Conservation (phyloP, 2,113 vertebrate genomes). For the Scomber colias region DNA sequence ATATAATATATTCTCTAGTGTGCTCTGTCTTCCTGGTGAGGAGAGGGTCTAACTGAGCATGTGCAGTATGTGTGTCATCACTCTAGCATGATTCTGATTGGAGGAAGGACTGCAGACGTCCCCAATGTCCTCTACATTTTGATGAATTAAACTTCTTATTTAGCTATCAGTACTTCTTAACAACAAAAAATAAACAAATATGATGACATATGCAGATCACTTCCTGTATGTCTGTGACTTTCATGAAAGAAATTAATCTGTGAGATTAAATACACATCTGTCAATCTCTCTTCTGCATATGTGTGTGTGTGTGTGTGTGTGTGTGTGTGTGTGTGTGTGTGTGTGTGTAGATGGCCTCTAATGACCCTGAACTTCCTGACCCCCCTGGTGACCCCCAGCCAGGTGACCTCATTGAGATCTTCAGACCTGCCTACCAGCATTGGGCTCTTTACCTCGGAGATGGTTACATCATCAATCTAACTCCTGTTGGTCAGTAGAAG, state of each 20-base stretch:
- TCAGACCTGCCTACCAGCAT: conserved; percentile 91
- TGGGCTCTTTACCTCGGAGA: conserved; percentile 95
- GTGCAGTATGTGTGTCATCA: no score
- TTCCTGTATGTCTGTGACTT: not conserved
- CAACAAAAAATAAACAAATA: no score
- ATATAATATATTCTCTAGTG: no score
- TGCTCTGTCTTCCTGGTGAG: no score
- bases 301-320: not conserved
- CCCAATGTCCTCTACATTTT: no score
- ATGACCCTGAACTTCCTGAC: conserved; percentile 74
- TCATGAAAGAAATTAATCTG: not conserved
- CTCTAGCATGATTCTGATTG: no score
- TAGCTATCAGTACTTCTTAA: not conserved
- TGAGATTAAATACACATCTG: not conserved
- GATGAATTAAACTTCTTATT: no score
- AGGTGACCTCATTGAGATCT: conserved; percentile 95
- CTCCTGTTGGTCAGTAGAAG: conserved; percentile 89
- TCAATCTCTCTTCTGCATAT: not conserved
- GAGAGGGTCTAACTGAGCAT: no score
- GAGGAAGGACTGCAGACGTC: no score
- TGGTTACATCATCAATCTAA: conserved; percentile 92
- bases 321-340: not conserved
- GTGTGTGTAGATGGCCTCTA: conserved; percentile 87
- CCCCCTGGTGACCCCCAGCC: conserved; percentile 84
- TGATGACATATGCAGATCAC: not conserved